These are phyloP conservation scores for Etheostoma spectabile DNA, from an alignment of 2,113 vertebrate species.

Conservation along the genomic window DNA sequence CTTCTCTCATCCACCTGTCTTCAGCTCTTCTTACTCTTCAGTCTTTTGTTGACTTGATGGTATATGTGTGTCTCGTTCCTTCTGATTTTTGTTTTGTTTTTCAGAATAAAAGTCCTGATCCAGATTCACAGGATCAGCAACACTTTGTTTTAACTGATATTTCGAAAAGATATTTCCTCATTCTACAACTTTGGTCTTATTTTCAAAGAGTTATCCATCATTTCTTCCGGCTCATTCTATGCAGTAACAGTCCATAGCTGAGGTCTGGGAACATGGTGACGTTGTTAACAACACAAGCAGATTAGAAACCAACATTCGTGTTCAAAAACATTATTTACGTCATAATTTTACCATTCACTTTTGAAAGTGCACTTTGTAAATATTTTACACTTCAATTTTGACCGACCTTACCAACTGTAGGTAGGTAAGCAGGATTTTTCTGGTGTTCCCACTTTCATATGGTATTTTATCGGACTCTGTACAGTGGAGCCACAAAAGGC, in stretches of 20 bases:
- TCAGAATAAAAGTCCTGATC: conserved; percentile 22
- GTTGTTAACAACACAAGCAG: neutral
- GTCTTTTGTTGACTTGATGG: neutral
- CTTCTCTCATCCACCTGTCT: neutral
- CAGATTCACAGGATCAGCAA: neutral
- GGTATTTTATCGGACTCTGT: neutral
- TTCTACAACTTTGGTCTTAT: neutral
- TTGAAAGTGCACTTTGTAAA: too few species aligned
- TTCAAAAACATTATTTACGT: neutral
- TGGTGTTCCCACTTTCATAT: neutral
- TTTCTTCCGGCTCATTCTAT: neutral
- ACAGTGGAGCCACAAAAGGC: neutral
- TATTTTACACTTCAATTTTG: neutral
- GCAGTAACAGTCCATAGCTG: neutral
- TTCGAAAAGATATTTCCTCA: conserved; percentile 8
- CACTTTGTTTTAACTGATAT: neutral
- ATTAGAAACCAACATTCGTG: neutral
- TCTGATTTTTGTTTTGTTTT: conserved; percentile 19
- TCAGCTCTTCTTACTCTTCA: neutral
- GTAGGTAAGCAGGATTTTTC: neutral
- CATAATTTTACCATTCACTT: neutral
- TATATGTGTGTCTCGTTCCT: neutral
- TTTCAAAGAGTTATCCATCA: neutral
- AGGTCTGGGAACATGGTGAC: neutral
- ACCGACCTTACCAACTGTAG: neutral